These are phyloP conservation scores for Ceratosolen solmsi DNA, from an alignment of 1,140 invertebrate genomes.

Conservation along the genomic window DNA sequence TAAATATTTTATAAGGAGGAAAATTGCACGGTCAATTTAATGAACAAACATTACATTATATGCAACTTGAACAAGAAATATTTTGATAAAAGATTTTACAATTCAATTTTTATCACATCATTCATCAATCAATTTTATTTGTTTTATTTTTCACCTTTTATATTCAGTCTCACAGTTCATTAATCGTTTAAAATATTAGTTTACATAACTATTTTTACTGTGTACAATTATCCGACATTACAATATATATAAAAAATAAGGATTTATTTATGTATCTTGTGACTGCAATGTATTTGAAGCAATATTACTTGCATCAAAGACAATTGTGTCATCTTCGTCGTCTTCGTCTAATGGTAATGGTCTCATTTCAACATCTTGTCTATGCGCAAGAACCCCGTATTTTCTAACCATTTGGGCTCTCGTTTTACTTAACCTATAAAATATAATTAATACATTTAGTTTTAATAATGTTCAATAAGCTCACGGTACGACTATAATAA, in stretches of 20 bases:
- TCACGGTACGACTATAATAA: neutral
- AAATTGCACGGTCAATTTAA: slow-evolving; percentile 35
- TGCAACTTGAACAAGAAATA: slow-evolving; percentile 24
- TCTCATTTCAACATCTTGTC: slow-evolving; percentile 77
- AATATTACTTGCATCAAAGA: slow-evolving; percentile 73
- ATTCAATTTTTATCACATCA: slow-evolving; percentile 35
- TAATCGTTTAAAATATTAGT: slow-evolving; percentile 32
- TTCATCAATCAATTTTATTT: neutral
- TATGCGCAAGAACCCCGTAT: slow-evolving; percentile 74
- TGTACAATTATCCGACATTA: neutral
- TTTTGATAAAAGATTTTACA: slow-evolving; percentile 36
- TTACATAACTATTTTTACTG: neutral
- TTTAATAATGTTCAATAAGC: too few species aligned
- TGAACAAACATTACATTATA: slow-evolving; percentile 25
- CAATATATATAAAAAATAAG: slow-evolving; percentile 28
- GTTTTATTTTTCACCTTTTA: slow-evolving; percentile 25
- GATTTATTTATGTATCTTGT: slow-evolving; percentile 34
- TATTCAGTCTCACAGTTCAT: slow-evolving; percentile 43
- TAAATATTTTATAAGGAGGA: slow-evolving; percentile 31
- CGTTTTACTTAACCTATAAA: slow-evolving; percentile 63
- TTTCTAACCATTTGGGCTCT: slow-evolving; percentile 72
- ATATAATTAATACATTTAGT: slow-evolving; percentile 45
- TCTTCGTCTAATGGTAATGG: slow-evolving; percentile 76
- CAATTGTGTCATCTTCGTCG: slow-evolving; percentile 75
- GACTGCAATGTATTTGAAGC: slow-evolving; percentile 30